phyloP scores from a whole-genome alignment of 1,140 invertebrate genomes.

The Anoplophora glabripennis region DNA sequence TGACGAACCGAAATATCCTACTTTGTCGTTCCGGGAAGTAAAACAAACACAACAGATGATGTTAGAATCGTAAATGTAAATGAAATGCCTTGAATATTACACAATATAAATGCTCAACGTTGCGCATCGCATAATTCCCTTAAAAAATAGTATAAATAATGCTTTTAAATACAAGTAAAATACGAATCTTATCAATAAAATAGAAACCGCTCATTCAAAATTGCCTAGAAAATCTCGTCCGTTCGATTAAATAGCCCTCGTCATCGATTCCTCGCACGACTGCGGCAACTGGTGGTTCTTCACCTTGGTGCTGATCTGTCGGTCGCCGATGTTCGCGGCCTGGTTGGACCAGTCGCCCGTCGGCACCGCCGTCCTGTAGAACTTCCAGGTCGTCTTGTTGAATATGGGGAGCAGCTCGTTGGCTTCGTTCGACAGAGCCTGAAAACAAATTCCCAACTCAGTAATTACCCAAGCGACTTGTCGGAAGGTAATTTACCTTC shows the following conservation, averaged over 20 bases:
- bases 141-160: conserved; percentile 8
- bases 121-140: not conserved
- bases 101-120: not conserved
- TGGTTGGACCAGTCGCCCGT: conserved; percentile 84
- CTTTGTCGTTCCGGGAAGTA: too few relatives aligned
- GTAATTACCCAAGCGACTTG: too few relatives aligned
- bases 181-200: not conserved
- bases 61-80: too few relatives aligned
- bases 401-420: conserved; percentile 95
- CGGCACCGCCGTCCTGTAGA: conserved; percentile 77
- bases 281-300: conserved; percentile 45
- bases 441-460: conserved; percentile 32
- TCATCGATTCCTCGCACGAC: conserved; percentile 39
- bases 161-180: conserved; percentile 12
- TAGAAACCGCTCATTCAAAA: not conserved
- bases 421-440: conserved; percentile 92
- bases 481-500: conserved; percentile 66
- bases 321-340: conserved; percentile 35
- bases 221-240: not conserved
- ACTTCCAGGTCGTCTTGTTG: conserved; percentile 90
- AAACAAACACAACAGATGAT: too few relatives aligned
- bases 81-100: too few relatives aligned
- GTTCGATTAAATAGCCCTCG: conserved; percentile 29
- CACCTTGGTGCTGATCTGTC: conserved; percentile 37
- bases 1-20: too few relatives aligned